These are phyloP conservation scores for Tachystola acroxantha DNA, from an alignment of 2,888 invertebrate genomes.

Conservation along the genomic window DNA sequence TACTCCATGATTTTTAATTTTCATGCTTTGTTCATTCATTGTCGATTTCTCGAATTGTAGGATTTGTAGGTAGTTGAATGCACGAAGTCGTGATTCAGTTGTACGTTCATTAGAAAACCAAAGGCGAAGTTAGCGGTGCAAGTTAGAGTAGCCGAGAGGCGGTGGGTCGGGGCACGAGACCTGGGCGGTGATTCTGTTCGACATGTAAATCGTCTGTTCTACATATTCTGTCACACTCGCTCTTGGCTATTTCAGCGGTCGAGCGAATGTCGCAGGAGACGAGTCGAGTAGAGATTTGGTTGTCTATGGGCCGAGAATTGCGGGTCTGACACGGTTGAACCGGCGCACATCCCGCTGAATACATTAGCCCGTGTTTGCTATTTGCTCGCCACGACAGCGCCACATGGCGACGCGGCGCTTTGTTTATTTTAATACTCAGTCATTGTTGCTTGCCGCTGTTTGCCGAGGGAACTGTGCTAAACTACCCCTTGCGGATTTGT, in stretches of 20 bases:
- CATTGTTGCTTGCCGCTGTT: constrained; percentile 66
- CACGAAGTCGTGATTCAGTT: constrained; percentile 22
- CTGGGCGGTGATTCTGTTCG: neutral
- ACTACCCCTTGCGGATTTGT: constrained; percentile 59
- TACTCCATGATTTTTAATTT: constrained; percentile 16
- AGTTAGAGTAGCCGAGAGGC: constrained; percentile 6
- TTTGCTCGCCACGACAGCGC: constrained; percentile 54
- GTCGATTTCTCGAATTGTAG: constrained; percentile 10
- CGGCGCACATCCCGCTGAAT: constrained; percentile 46
- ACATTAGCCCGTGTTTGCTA: constrained; percentile 61
- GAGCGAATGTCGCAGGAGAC: neutral
- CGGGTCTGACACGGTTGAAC: constrained; percentile 1
- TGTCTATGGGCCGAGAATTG: no score
- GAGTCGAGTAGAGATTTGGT: neutral
- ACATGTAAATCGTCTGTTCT: no score
- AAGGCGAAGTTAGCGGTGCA: constrained; percentile 34
- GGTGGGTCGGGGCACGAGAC: constrained; percentile 2
- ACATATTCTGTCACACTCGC: no score
- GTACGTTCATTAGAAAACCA: constrained; percentile 42
- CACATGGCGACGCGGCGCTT: constrained; percentile 62
- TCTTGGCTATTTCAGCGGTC: neutral
- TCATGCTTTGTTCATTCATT: constrained; percentile 5
- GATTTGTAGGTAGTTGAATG: constrained; percentile 13
- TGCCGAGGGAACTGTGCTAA: constrained; percentile 58
- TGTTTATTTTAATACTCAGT: constrained; percentile 77